Conservation (phyloP, 1,140 invertebrate genomes). For the Marisa cornuarietis region DNA sequence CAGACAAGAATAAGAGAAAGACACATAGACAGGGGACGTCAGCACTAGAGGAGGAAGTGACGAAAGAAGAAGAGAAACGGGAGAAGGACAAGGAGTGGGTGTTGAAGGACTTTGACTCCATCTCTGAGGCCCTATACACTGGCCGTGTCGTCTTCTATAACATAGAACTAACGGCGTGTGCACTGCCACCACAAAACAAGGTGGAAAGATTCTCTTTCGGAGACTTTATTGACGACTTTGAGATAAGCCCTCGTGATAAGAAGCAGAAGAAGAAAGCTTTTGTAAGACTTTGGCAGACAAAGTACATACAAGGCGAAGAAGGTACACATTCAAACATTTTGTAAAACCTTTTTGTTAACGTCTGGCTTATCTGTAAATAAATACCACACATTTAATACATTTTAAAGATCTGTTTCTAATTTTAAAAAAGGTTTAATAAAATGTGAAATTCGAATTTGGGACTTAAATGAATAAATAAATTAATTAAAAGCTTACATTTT, state of each 20-base stretch:
- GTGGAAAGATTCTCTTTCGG: slow-evolving; percentile 29
- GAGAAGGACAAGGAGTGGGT: slow-evolving; percentile 28
- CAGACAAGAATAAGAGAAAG: slow-evolving; percentile 14
- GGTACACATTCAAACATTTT: background rate
- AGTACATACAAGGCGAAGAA: slow-evolving; percentile 21
- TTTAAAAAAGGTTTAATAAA: no score
- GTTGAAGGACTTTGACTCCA: slow-evolving; percentile 26
- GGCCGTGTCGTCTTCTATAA: slow-evolving; percentile 37
- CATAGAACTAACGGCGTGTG: slow-evolving; percentile 31
- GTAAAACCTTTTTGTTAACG: no score
- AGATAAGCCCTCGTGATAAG: slow-evolving; percentile 20
- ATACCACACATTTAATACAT: no score
- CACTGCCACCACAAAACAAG: slow-evolving; percentile 13
- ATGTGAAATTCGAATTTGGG: no score
- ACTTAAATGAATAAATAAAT: no score
- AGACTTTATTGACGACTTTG: slow-evolving; percentile 35
- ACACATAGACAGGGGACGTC: background rate
- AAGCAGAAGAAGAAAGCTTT: slow-evolving; percentile 15
- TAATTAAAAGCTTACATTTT: no score
- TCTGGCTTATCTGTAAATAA: no score
- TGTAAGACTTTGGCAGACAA: slow-evolving; percentile 30
- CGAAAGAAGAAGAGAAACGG: background rate
- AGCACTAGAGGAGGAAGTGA: background rate
- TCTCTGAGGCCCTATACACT: slow-evolving; percentile 29
- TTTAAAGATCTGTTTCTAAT: no score